Evolutionary conservation across 2,888 invertebrate genomes (phyloP).

Genomic region (Sepiola atlantica): DNA sequence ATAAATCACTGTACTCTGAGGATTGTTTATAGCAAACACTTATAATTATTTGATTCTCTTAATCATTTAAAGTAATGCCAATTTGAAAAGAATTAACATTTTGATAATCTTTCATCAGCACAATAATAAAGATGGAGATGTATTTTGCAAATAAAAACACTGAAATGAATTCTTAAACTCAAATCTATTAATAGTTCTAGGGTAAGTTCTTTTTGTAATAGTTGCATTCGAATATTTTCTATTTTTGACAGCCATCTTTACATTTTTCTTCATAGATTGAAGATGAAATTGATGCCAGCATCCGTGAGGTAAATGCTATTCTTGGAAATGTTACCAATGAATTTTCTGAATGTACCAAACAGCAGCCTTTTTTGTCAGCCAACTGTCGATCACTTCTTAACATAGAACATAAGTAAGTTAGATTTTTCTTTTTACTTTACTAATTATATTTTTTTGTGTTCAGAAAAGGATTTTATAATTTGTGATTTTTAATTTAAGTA

Average conservation of each 20-base stretch:
- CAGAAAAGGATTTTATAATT: neutral
- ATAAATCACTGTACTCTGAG: too few relatives aligned
- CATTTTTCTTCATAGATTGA: conserved; percentile 69
- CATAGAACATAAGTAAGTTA: conserved; percentile 72
- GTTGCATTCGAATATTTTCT: too few relatives aligned
- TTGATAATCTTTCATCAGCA: too few relatives aligned
- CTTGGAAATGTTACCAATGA: conserved; percentile 77
- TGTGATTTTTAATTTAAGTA: neutral
- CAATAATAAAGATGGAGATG: too few relatives aligned
- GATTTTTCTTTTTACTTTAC: neutral
- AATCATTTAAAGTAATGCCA: too few relatives aligned
- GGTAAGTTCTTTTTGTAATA: too few relatives aligned
- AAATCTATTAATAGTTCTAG: too few relatives aligned
- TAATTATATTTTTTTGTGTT: neutral
- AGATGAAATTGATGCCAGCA: conserved; percentile 82
- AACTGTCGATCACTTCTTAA: conserved; percentile 77
- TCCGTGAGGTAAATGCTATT: conserved; percentile 82
- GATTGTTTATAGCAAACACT: too few relatives aligned
- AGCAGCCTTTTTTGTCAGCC: conserved; percentile 50
- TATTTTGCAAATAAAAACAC: too few relatives aligned
- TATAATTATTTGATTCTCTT: too few relatives aligned
- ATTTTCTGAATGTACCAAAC: conserved; percentile 39
- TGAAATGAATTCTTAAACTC: too few relatives aligned
- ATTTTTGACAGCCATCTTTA: neutral
- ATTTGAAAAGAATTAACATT: too few relatives aligned